These are phyloP conservation scores for Craseonycteris thonglongyai DNA, from an alignment of 2,113 vertebrate genomes.

Conservation along the genomic window DNA sequence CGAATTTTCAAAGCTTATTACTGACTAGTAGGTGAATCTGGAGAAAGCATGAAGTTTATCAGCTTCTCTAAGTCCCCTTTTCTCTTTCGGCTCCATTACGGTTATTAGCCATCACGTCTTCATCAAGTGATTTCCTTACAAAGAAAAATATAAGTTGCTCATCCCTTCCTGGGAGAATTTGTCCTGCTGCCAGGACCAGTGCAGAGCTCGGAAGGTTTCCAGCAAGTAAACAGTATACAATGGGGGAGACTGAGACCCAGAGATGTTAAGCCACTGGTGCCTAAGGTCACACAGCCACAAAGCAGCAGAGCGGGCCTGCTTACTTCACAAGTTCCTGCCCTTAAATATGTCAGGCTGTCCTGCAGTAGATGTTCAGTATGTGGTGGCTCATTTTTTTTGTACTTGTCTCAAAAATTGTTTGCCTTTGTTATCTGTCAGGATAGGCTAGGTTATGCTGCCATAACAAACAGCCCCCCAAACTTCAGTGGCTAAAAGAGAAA, in stretches of 20 bases:
- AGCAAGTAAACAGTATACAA: not conserved
- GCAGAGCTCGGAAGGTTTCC: not conserved
- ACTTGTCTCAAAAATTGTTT: not conserved
- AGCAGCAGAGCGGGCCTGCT: not conserved
- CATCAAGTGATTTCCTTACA: not conserved
- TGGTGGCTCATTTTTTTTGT: not conserved
- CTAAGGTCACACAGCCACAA: not conserved
- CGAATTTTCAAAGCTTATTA: not conserved
- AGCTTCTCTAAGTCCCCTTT: not conserved
- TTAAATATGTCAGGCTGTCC: not conserved
- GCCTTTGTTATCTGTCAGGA: not conserved
- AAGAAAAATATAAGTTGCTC: not conserved
- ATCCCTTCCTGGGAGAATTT: not conserved
- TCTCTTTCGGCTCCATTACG: not conserved
- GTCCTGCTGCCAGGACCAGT: not conserved
- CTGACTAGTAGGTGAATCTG: no score
- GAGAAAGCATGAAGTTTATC: not conserved
- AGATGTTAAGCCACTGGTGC: not conserved
- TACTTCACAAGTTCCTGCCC: not conserved
- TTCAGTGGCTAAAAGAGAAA: not conserved
- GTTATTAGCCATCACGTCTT: not conserved
- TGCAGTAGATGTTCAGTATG: rapidly evolving
- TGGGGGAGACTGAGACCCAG: not conserved
- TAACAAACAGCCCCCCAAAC: not conserved
- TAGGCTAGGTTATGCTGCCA: not conserved